A percentile compares a stretch with the other conserved stretches of the same genome.
Conservation (phyloP, 2,113 vertebrate species). For the Pyxicephalus adspersus region DNA sequence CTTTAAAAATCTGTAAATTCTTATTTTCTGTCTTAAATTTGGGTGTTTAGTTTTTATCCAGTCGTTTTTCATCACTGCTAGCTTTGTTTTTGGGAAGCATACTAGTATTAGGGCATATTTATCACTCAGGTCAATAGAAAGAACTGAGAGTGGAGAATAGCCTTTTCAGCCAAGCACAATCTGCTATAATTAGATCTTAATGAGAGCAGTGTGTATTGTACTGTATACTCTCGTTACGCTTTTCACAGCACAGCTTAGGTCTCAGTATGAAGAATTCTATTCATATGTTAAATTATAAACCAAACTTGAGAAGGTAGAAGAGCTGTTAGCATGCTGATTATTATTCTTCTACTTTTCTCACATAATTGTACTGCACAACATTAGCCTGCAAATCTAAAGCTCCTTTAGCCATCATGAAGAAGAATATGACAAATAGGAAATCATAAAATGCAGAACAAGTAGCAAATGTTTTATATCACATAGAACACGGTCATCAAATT, state of each 20-base stretch:
- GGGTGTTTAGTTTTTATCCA: not conserved
- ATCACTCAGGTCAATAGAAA: slow-evolving; percentile 7
- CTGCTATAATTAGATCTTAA: slow-evolving; percentile 38
- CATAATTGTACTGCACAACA: slow-evolving; percentile 11
- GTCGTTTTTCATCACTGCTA: not conserved
- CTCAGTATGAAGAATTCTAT: slow-evolving; percentile 13
- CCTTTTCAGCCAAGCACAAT: slow-evolving; percentile 12
- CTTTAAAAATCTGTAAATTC: no score
- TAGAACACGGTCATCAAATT: not conserved
- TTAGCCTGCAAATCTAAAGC: slow-evolving; percentile 22
- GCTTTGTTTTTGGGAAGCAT: slow-evolving; percentile 22
- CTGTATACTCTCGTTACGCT: slow-evolving; percentile 12
- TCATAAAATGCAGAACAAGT: not conserved
- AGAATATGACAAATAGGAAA: slow-evolving; percentile 2
- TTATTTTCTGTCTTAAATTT: not conserved
- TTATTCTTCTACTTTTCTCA: slow-evolving; percentile 20
- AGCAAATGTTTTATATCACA: not conserved
- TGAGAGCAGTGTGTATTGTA: slow-evolving; percentile 29
- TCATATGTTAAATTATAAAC: slow-evolving; percentile 25
- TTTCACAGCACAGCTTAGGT: slow-evolving; percentile 25
- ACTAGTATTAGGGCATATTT: not conserved
- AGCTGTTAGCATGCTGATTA: slow-evolving; percentile 25
- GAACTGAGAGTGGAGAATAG: not conserved
- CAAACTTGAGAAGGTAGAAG: slow-evolving; percentile 27
- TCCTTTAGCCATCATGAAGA: not conserved